Evolutionary conservation across 2,797 vertebrate genomes (phyloP).

Genomic region (Aplochiton taeniatus): DNA sequence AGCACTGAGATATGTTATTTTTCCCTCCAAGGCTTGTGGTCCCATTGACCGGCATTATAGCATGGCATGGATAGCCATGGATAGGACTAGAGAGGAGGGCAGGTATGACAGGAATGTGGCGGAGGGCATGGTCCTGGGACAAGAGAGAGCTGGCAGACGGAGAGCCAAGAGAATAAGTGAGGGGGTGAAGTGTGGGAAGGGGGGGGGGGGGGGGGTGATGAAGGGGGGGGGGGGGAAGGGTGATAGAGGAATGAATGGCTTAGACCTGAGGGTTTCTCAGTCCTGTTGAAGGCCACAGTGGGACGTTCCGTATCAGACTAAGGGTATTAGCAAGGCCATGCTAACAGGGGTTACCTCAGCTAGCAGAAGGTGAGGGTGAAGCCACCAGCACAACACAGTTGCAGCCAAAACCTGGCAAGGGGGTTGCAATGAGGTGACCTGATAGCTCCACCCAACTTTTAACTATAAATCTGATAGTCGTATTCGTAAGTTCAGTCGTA

Average conservation of each 20-base stretch:
- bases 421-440: too few relatives aligned
- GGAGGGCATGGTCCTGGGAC: slow-evolving; percentile 11
- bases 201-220: too few relatives aligned
- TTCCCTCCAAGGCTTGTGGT: slow-evolving; percentile 14
- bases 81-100: background rate
- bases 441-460: too few relatives aligned
- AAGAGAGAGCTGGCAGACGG: slow-evolving; percentile 4
- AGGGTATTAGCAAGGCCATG: background rate
- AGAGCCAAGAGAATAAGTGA: background rate
- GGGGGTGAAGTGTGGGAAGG: background rate
- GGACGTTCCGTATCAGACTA: background rate
- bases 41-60: slow-evolving; percentile 2
- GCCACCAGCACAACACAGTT: too few relatives aligned
- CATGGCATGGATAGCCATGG: slow-evolving; percentile 28
- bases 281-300: slow-evolving; percentile 13
- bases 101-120: slow-evolving; percentile 50
- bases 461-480: too few relatives aligned
- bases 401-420: too few relatives aligned
- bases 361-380: background rate
- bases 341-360: background rate
- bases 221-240: too few relatives aligned
- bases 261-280: slow-evolving; percentile 8
- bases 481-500: too few relatives aligned
- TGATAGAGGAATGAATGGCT: slow-evolving; percentile 1
- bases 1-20: slow-evolving; percentile 27